Conservation (phyloP, 2,888 invertebrate genomes). For the Petrophora chlorosata region DNA sequence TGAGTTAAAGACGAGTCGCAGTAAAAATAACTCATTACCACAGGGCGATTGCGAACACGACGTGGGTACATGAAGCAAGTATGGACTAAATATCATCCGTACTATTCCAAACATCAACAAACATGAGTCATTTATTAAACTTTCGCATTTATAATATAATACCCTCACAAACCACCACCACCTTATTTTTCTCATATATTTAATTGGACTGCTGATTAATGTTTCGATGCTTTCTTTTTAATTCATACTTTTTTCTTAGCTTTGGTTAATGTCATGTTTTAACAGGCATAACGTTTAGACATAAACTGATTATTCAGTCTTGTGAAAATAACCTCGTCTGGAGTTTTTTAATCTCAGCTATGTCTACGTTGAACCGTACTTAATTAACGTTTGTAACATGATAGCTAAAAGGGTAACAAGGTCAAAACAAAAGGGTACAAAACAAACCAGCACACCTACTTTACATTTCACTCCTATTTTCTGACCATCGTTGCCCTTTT, state of each 20-base stretch:
- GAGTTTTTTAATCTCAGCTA: neutral
- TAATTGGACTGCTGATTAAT: no score
- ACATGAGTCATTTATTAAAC: no score
- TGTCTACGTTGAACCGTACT: neutral
- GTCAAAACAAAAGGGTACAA: neutral
- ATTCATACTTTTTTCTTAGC: no score
- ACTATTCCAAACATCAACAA: no score
- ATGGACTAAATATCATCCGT: slow-evolving; percentile 4
- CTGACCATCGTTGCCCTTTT: neutral
- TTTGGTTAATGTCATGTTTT: no score
- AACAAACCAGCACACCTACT: no score
- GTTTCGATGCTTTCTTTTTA: slow-evolving; percentile 10
- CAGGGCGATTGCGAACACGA: slow-evolving; percentile 6
- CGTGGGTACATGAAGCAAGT: slow-evolving; percentile 5
- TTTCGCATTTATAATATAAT: no score
- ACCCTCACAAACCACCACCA: no score
- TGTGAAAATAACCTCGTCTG: neutral
- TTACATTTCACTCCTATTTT: neutral
- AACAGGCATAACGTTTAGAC: no score
- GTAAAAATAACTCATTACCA: slow-evolving; percentile 17
- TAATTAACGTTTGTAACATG: neutral
- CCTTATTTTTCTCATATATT: no score
- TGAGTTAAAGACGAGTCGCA: slow-evolving; percentile 13
- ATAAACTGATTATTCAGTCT: neutral
- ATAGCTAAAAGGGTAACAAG: neutral